Conservation (phyloP, 2,797 vertebrate species). For the Parotocinclus haroldoi region DNA sequence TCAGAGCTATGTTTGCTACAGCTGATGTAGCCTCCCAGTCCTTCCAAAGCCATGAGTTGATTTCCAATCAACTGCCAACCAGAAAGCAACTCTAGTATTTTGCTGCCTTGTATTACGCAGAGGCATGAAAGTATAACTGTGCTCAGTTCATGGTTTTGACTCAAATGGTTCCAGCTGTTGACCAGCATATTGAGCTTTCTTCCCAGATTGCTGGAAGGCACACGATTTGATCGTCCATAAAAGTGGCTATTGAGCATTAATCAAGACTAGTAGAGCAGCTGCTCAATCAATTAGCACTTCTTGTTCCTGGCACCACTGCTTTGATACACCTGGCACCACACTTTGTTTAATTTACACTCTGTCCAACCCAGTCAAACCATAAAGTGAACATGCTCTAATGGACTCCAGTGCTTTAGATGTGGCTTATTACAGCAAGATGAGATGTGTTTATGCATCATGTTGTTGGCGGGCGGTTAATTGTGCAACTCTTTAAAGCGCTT, state of each 20-base stretch:
- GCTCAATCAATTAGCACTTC: slow-evolving; percentile 59
- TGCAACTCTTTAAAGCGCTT: not conserved
- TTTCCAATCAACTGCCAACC: no score
- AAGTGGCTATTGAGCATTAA: slow-evolving; percentile 56
- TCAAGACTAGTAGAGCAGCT: slow-evolving; percentile 62
- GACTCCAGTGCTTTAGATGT: slow-evolving; percentile 4
- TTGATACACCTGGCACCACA: slow-evolving; percentile 20
- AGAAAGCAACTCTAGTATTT: no score
- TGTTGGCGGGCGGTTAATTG: slow-evolving; percentile 2
- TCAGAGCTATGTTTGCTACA: not conserved
- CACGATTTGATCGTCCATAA: slow-evolving; percentile 56
- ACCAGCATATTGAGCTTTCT: slow-evolving; percentile 40
- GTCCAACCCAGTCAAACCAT: slow-evolving; percentile 13
- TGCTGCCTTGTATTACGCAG: not conserved
- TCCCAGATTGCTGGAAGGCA: slow-evolving; percentile 41
- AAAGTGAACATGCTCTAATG: slow-evolving; percentile 1
- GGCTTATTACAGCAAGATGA: not conserved
- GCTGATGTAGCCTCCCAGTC: not conserved
- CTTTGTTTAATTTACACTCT: slow-evolving; percentile 7
- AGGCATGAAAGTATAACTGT: slow-evolving; percentile 5
- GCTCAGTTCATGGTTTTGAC: slow-evolving; percentile 8
- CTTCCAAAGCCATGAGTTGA: not conserved
- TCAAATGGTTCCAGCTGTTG: slow-evolving; percentile 43
- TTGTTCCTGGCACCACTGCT: slow-evolving; percentile 47
- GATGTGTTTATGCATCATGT: not conserved